Base-by-base conservation (phyloP, 2,797 vertebrate genomes). In the Loris lydekkerianus region DNA sequence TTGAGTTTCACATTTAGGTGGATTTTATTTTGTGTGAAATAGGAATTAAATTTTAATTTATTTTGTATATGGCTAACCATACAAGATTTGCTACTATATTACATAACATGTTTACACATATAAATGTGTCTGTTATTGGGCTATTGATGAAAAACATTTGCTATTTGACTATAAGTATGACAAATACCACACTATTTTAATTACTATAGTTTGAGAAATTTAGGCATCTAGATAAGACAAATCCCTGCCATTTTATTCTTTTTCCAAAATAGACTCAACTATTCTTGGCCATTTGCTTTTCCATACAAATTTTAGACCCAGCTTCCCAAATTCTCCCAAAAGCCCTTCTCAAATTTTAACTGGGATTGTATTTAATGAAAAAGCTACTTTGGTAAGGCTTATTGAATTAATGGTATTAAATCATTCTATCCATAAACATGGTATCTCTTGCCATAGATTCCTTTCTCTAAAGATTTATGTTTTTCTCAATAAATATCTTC, bases 11-110 rank as follows among this genome's bases (percentile, higher is more conserved):
- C 23, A 85, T 61, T 65, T 90, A 87, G 40, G 31, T 83, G 73
- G 53, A 87, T 84, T 94, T 89, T 86, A 83, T 91, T 93, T 81
- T 94, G 13, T 77, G 70, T 81, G 23, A 86, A 70, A 94, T 46
- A 60, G 25, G 1, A 21, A 89, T 53, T n/a, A 94, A 56, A 93
- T 80, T 91, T 94, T 31, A 70, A 69, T 85, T 93, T 61, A 31
- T 85, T 93, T 93, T 95, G 94, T 67, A 86, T 73, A 70, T 7
- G n/a, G 58, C 14, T 83, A 93, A 58, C 18, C 10, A 58, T 78
- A 65, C 18, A 78, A 91, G 29, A 31, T 73, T 86, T 96, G 46
- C 23, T 83, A n/a, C 78, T 93, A 73, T 58, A 14, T 86, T 81
- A 72, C 20, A 40, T 73, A 86, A 56, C 7, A 60, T 61, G 20